Conservation (phyloP, 2,113 vertebrate species). For the Pelmatolapia mariae region DNA sequence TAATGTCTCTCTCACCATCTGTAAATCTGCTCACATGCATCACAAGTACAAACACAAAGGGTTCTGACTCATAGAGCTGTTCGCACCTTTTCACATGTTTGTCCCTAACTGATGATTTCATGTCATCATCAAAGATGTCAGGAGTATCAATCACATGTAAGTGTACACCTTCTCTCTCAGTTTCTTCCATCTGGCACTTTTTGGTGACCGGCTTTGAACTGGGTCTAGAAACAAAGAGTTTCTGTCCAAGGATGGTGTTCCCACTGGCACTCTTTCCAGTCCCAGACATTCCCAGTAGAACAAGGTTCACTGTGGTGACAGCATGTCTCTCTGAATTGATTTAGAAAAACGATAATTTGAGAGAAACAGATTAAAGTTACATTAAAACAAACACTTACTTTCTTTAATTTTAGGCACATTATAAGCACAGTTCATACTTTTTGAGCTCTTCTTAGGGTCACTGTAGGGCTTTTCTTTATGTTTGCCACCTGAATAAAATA, state of each 20-base stretch:
- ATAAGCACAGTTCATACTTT: background rate
- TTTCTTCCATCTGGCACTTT: background rate
- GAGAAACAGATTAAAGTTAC: background rate
- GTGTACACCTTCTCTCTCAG: background rate
- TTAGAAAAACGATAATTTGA: background rate
- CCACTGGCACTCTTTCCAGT: background rate
- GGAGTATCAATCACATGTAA: background rate
- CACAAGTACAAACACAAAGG: accelerated
- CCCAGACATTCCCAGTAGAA: background rate
- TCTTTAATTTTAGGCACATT: background rate
- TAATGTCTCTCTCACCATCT: too few species aligned
- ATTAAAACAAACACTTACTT: background rate
- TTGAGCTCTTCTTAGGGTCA: background rate
- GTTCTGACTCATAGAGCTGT: accelerated
- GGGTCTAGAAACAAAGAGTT: background rate
- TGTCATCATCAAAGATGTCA: background rate
- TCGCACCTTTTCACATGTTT: background rate
- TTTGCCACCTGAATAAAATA: background rate
- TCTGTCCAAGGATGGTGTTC: background rate
- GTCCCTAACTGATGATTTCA: background rate
- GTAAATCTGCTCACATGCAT: background rate
- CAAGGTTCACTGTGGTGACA: background rate
- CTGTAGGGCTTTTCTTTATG: background rate
- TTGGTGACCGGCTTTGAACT: background rate
- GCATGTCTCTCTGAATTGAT: background rate